These are phyloP conservation scores for Mobula birostris DNA, from an alignment of 2,113 vertebrate species.

Conservation along the genomic window DNA sequence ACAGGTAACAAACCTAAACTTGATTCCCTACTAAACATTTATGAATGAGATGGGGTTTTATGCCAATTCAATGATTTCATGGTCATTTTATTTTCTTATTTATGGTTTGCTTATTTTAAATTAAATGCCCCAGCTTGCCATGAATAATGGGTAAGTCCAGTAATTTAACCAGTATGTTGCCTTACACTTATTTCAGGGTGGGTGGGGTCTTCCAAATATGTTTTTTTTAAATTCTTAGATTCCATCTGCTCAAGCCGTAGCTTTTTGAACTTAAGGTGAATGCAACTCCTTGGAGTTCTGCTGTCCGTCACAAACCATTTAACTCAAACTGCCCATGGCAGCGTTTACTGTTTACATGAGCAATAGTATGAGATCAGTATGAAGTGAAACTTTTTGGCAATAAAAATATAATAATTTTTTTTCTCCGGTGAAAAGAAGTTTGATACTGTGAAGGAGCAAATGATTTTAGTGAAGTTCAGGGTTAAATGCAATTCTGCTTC, in stretches of 20 bases:
- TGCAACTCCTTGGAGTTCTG: not conserved
- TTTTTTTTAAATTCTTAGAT: not conserved
- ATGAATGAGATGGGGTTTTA: too few relatives aligned
- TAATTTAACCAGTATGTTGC: too few relatives aligned
- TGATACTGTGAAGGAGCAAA: not conserved
- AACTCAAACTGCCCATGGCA: not conserved
- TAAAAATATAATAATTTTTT: not conserved
- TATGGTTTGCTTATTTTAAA: too few relatives aligned
- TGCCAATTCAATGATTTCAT: too few relatives aligned
- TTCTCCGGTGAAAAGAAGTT: not conserved
- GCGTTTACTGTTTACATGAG: not conserved
- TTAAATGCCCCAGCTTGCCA: too few relatives aligned
- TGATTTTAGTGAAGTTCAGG: not conserved
- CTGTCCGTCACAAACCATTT: not conserved
- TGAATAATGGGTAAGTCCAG: too few relatives aligned
- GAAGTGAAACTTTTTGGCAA: not conserved
- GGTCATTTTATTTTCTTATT: too few relatives aligned
- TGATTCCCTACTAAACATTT: too few relatives aligned
- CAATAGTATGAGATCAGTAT: not conserved
- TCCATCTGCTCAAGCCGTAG: not conserved
- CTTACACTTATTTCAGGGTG: not conserved
- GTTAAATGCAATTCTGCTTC: not conserved
- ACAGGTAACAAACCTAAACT: too few relatives aligned
- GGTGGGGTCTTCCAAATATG: not conserved
- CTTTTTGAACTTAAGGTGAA: not conserved